Percentiles rank a stretch among this genome's conserved stretches.
phyloP scores from a whole-genome alignment of 2,888 invertebrate genomes.

The Drosophila bunnanda region DNA sequence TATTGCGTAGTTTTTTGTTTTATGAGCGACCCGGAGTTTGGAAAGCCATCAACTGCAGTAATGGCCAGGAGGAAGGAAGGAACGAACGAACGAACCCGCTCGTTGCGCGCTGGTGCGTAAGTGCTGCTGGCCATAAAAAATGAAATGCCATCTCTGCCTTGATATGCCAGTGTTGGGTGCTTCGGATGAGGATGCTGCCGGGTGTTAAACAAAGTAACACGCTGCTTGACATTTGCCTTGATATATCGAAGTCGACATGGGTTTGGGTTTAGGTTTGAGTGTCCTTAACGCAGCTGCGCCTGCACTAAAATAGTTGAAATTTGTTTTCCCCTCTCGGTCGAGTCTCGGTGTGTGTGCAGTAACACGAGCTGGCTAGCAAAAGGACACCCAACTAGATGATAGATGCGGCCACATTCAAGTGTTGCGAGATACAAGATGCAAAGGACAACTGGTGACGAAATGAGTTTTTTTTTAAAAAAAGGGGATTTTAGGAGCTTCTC shows the following conservation, averaged over 20 bases:
- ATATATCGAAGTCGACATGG: constrained; percentile 64
- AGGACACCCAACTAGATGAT: constrained; percentile 29
- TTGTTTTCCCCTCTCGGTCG: constrained; percentile 41
- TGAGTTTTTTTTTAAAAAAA: background rate
- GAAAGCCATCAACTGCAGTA: constrained; percentile 72
- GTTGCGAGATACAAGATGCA: constrained; percentile 27
- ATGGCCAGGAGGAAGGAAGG: constrained; percentile 14
- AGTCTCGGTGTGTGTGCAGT: background rate
- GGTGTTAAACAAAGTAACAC: constrained; percentile 58
- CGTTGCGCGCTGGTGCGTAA: constrained; percentile 52
- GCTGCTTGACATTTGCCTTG: constrained; percentile 61
- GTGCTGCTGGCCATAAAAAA: constrained; percentile 67
- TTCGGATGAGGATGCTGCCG: constrained; percentile 24
- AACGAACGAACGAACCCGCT: background rate
- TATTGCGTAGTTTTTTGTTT: constrained; percentile 61
- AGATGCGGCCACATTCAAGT: constrained; percentile 28
- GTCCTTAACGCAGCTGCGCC: constrained; percentile 62
- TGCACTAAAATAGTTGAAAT: constrained; percentile 67
- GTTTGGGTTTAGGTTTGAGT: constrained; percentile 23
- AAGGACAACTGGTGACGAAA: constrained; percentile 1
- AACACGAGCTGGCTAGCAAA: constrained; percentile 4
- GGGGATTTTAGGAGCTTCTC: background rate
- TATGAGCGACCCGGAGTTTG: constrained; percentile 50
- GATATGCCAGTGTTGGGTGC: constrained; percentile 39
- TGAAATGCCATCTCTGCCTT: constrained; percentile 49